Percentiles rank a stretch among this genome's conserved stretches.
These are phyloP conservation scores for Octopus sinensis DNA, from an alignment of 1,140 invertebrate genomes.

Conservation along the genomic window DNA sequence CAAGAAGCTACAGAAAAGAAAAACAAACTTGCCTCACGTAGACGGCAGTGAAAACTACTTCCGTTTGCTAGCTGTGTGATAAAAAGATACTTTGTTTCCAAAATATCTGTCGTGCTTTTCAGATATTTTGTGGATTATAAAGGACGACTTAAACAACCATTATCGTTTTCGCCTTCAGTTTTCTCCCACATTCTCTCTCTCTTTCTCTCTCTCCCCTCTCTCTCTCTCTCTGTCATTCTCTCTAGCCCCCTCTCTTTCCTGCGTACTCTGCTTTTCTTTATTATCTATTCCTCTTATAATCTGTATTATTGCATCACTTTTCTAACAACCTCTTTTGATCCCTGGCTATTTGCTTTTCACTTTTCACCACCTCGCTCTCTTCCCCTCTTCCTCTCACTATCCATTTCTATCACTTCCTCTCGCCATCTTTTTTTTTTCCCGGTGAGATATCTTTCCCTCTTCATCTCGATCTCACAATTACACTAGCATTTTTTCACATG, in stretches of 20 bases:
- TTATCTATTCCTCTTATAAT: background rate
- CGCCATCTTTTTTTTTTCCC: background rate
- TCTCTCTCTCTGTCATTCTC: background rate
- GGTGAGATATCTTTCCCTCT: background rate
- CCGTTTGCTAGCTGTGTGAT: no score
- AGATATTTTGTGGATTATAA: no score
- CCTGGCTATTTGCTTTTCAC: background rate
- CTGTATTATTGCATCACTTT: background rate
- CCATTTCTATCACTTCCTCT: background rate
- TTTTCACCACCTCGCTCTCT: background rate
- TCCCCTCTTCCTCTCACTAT: background rate
- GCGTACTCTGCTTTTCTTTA: background rate
- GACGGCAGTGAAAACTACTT: no score
- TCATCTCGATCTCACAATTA: background rate
- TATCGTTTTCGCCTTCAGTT: no score
- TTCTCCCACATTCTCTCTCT: background rate
- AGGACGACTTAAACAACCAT: no score
- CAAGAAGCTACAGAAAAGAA: no score
- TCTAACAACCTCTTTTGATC: background rate
- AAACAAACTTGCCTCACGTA: no score
- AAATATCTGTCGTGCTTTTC: no score
- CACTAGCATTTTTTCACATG: background rate
- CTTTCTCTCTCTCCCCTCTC: background rate
- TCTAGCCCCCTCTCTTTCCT: background rate
- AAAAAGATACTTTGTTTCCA: no score